phyloP scores from a whole-genome alignment of 2,113 vertebrate species.

The Cynopterus brachyotis region DNA sequence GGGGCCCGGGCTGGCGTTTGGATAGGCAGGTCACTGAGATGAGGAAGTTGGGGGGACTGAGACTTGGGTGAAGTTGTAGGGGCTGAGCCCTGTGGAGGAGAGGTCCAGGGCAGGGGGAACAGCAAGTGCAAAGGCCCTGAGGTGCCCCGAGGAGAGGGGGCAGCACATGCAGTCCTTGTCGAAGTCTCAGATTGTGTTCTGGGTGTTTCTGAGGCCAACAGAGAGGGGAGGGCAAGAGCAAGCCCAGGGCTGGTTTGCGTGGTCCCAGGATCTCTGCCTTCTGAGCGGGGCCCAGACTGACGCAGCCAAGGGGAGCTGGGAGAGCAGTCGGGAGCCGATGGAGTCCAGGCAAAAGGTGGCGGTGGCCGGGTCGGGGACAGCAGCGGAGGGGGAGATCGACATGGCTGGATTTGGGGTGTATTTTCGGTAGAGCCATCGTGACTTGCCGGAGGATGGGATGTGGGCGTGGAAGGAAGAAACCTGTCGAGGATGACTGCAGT shows the following conservation, averaged over 20 bases:
- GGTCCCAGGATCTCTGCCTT: neutral
- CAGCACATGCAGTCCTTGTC: too few relatives aligned
- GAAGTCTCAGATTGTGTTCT: neutral
- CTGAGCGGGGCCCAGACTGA: neutral
- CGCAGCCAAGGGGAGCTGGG: neutral
- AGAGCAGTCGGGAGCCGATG: neutral
- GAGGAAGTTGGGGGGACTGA: neutral
- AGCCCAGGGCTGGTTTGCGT: neutral
- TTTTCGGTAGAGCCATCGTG: neutral
- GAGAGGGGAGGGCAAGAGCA: rapidly evolving
- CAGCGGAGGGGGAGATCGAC: neutral
- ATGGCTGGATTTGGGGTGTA: neutral
- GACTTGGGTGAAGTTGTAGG: neutral
- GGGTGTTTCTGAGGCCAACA: rapidly evolving
- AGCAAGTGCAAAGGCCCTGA: neutral
- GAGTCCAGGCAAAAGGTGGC: neutral
- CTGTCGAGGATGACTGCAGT: too few relatives aligned
- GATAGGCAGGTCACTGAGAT: neutral
- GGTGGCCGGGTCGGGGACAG: neutral
- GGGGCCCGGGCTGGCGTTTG: neutral
- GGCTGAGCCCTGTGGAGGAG: neutral
- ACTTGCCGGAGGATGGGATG: neutral
- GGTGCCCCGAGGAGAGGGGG: neutral
- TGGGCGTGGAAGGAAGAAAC: neutral
- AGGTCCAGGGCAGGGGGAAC: neutral